Evolutionary conservation across 2,888 invertebrate species (phyloP).

Genomic region (Muscina levida): DNA sequence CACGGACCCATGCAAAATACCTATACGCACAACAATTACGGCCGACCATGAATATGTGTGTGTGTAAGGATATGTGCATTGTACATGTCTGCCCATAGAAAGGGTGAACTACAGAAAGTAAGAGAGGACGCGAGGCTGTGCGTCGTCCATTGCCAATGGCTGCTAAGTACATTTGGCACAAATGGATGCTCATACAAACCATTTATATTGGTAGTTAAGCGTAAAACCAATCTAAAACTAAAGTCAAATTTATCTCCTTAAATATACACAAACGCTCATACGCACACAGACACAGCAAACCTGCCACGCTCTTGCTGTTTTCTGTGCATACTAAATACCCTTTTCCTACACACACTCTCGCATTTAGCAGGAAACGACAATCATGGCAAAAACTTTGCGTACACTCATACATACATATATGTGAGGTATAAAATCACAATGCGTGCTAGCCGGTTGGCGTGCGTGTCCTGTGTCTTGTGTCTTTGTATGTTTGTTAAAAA

Average conservation of each 20-base stretch:
- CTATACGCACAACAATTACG: background rate
- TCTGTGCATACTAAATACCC: no score
- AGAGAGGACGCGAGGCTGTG: background rate
- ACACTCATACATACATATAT: no score
- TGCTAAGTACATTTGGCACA: constrained; percentile 43
- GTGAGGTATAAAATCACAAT: constrained; percentile 9
- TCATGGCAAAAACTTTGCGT: constrained; percentile 22
- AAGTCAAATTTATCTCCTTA: constrained; percentile 50
- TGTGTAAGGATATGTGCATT: no score
- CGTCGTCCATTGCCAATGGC: constrained; percentile 11
- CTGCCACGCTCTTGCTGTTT: background rate
- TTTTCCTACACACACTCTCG: background rate
- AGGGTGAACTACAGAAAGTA: no score
- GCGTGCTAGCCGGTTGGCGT: background rate
- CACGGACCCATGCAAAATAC: no score
- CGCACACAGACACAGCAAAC: background rate
- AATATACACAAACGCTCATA: background rate
- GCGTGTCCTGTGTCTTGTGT: background rate
- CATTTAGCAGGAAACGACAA: background rate
- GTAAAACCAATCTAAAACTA: constrained; percentile 57
- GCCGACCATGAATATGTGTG: no score
- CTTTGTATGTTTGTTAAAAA: background rate
- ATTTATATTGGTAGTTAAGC: constrained; percentile 56
- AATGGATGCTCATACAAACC: constrained; percentile 46
- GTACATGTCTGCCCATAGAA: no score